Conservation (phyloP, 2,113 vertebrate species). For the Stercorarius parasiticus region DNA sequence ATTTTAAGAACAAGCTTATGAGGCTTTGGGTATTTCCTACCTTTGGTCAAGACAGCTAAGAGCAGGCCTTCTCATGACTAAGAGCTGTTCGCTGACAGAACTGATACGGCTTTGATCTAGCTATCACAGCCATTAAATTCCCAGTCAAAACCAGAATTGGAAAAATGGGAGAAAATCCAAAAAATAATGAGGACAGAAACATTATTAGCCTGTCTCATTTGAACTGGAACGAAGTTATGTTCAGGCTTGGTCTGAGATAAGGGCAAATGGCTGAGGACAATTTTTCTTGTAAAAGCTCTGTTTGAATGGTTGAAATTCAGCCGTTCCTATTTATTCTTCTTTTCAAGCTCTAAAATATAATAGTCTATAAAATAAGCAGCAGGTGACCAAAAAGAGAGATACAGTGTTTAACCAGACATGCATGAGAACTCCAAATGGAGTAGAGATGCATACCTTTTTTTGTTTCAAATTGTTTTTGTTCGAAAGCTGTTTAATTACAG, state of each 20-base stretch:
- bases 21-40: neutral
- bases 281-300: neutral
- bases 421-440: neutral
- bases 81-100: neutral
- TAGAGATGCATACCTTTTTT: neutral
- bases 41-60: neutral
- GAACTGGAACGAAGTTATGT: neutral
- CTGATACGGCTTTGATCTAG: neutral
- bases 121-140: neutral
- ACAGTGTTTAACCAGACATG: neutral
- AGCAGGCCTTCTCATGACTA: neutral
- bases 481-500: neutral
- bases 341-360: conserved; percentile 1
- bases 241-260: conserved; percentile 1
- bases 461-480: neutral
- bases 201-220: neutral
- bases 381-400: neutral
- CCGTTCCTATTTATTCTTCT: neutral
- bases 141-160: neutral
- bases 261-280: neutral
- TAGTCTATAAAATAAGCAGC: neutral
- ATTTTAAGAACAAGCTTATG: neutral
- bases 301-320: conserved; percentile 2
- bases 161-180: neutral
- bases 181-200: neutral